Evolutionary conservation across 1,140 invertebrate species (phyloP).

Genomic region (Calosoma granatense): DNA sequence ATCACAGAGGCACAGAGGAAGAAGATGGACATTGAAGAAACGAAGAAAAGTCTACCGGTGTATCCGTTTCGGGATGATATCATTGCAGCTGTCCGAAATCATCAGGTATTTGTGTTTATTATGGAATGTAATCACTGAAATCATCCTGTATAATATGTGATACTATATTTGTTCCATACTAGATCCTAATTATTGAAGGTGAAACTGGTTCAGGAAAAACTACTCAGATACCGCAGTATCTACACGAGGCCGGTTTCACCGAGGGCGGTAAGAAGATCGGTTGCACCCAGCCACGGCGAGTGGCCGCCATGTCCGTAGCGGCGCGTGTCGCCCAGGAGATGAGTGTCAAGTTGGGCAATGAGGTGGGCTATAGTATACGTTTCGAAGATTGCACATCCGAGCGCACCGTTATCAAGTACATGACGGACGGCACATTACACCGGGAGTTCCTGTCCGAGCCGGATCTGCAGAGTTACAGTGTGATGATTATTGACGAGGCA

Average conservation of each 20-base stretch:
- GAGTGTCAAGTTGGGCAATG: constrained; percentile 95
- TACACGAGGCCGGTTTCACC: constrained; percentile 85
- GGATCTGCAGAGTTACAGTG: constrained; percentile 87
- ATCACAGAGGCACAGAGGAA: constrained; percentile 61
- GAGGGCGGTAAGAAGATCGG: constrained; percentile 77
- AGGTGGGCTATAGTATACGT: constrained; percentile 98
- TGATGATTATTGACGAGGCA: constrained; percentile 99
- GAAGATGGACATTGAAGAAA: constrained; percentile 82
- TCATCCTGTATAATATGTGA: neutral
- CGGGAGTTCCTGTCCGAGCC: constrained; percentile 96
- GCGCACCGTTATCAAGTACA: constrained; percentile 96
- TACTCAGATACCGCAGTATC: constrained; percentile 97
- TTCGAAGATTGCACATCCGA: constrained; percentile 99
- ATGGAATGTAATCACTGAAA: too few species aligned
- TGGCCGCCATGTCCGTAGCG: constrained; percentile 99
- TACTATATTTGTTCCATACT: too few species aligned
- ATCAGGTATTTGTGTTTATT: constrained; percentile 81
- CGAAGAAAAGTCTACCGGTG: constrained; percentile 86
- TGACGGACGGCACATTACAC: constrained; percentile 98
- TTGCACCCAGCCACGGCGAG: constrained; percentile 92
- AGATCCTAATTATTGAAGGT: constrained; percentile 96
- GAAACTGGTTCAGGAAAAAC: constrained; percentile 98
- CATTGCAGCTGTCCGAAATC: constrained; percentile 74
- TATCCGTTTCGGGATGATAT: constrained; percentile 87
- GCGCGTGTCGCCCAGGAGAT: constrained; percentile 99